Evolutionary conservation across 2,888 invertebrate species (phyloP).

Genomic region (Tholera decimalis): DNA sequence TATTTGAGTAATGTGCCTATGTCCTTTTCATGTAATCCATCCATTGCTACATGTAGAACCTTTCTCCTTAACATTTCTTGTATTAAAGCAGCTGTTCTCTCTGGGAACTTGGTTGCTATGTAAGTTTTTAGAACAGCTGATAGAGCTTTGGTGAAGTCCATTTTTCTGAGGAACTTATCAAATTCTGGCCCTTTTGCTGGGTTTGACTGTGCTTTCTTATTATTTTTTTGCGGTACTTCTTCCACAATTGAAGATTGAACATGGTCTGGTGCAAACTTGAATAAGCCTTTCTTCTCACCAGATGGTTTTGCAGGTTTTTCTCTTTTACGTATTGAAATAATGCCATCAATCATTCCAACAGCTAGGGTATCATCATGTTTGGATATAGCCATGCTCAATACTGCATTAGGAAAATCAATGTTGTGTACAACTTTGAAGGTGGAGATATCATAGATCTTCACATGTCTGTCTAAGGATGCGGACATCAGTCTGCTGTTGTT

Average conservation of each 20-base stretch:
- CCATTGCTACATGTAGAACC: conserved; percentile 94
- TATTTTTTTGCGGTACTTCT: conserved; percentile 84
- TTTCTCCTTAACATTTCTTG: conserved; percentile 97
- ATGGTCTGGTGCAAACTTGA: conserved; percentile 91
- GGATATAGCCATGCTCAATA: conserved; percentile 96
- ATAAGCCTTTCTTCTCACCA: conserved; percentile 80
- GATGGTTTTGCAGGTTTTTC: conserved; percentile 90
- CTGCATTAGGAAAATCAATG: conserved; percentile 97
- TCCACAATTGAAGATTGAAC: conserved; percentile 84
- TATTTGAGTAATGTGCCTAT: conserved; percentile 94
- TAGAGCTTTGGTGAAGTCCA: conserved; percentile 96
- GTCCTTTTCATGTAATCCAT: conserved; percentile 93
- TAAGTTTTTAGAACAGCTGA: conserved; percentile 93
- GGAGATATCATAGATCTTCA: conserved; percentile 97
- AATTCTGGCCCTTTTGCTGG: conserved; percentile 88
- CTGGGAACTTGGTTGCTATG: conserved; percentile 93
- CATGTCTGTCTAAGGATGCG: conserved; percentile 97
- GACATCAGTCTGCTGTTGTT: conserved; percentile 96
- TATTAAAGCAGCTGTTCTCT: conserved; percentile 95
- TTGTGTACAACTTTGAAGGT: conserved; percentile 97
- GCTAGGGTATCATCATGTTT: conserved; percentile 96
- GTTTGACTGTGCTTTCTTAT: conserved; percentile 53
- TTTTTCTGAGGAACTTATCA: conserved; percentile 94
- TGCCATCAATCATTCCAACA: conserved; percentile 98
- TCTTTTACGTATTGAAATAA: conserved; percentile 96